Evolutionary conservation across 2,888 invertebrate species (phyloP), one percentile per base, ranked within the genome.

Genomic region (Alviniconcha strummeri): DNA sequence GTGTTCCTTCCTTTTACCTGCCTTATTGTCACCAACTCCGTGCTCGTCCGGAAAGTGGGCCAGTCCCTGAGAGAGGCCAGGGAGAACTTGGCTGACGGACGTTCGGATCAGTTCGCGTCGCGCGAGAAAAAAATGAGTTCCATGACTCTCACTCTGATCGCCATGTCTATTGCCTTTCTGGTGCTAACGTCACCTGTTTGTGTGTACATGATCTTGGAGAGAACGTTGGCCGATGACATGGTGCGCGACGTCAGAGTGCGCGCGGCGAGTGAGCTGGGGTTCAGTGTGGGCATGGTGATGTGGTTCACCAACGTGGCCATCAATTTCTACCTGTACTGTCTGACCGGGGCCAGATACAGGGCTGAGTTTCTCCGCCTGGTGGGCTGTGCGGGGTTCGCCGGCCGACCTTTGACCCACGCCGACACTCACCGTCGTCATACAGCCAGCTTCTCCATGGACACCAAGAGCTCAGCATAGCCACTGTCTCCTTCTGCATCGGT

Each of bases 291-390:
- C 8, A 57, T 36, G 6, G 57, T 81, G 17, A 36, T 81, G 74
- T 81, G 56, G 36, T 17, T 75, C 15, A 55, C 9, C 60, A 81
- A 81, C 72, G 56, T 5, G 36, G 36, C 60, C 74, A 60, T 81
- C 74, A 81, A 81, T 52, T 81, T 81, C 11, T 81, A 75, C 81
- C 36, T 81, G 13, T 81, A 81, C 17, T 55, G 72, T n/a, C 54
- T 64, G n/a, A 81, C 81, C 3, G 81, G 81, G 1, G n/a, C 36
- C 60, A 57, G 56, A 2, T 81, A 74, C 75, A 56, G 81, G 72
- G 56, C 57, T 3, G 36, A 36, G 36, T 36, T 36, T 36, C 36
- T 36, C 36, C 36, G 36, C 36, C 36, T 36, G 36, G 36, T 36
- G 36, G 3, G 36, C 36, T 36, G 36, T 36, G 36, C 36, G 36